These are phyloP conservation scores for Pristiophorus japonicus DNA, from an alignment of 2,113 vertebrate genomes.

Conservation along the genomic window DNA sequence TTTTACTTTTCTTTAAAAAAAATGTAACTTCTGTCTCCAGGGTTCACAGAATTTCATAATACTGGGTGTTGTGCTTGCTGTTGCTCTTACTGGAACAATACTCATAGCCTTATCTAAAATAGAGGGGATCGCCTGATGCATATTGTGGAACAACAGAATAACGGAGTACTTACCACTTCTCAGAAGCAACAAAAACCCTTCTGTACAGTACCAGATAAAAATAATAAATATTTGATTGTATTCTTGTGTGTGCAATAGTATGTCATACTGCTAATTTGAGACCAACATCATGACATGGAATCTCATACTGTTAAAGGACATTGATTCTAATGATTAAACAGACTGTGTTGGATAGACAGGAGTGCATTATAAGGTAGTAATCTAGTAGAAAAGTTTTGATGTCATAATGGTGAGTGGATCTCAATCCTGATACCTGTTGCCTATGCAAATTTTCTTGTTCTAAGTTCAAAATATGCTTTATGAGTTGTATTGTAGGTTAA, in stretches of 20 bases:
- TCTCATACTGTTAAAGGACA: background rate
- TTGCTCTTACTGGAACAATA: slow-evolving; percentile 32
- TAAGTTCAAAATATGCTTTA: background rate
- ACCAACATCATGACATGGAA: background rate
- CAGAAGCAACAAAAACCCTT: background rate
- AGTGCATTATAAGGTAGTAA: background rate
- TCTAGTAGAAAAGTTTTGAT: background rate
- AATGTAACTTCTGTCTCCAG: background rate
- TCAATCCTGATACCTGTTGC: background rate
- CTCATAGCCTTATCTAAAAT: slow-evolving; percentile 34
- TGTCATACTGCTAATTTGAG: background rate
- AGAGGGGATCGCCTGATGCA: slow-evolving; percentile 16
- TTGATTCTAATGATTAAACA: background rate
- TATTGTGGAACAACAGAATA: slow-evolving; percentile 25
- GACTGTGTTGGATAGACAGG: background rate
- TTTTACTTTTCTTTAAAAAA: background rate
- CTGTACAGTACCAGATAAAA: slow-evolving; percentile 20
- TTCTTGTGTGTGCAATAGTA: background rate
- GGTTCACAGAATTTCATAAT: slow-evolving; percentile 25
- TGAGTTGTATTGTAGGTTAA: background rate
- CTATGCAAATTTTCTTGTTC: background rate
- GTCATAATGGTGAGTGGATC: background rate
- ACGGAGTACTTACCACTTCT: background rate
- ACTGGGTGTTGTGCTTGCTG: slow-evolving; percentile 1
- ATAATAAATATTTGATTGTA: slow-evolving; percentile 24